Base-by-base conservation (phyloP, 1,140 invertebrate species). In the Monomorium pharaonis region DNA sequence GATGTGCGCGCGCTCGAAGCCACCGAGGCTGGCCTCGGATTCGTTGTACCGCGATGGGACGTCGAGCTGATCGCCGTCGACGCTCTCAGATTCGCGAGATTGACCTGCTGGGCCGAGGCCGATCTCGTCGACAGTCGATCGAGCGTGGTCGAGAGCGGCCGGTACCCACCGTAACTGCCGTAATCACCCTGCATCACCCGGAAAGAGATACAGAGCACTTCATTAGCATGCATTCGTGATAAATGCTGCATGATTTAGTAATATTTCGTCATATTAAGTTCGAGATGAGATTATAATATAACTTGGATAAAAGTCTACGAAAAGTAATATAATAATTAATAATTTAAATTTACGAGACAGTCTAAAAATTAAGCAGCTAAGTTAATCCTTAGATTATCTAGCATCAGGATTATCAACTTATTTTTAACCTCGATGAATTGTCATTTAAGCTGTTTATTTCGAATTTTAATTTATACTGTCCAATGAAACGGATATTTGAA, bases 101-200 rank as follows among this genome's bases (percentile, higher is more conserved):
- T 95, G 21, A 95, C 95, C 84, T 95, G 94, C 75, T 95, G 94
- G 24, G 92, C 94, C 16, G 95, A 94, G 51, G 95, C 92, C 63
- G 94, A 94, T 86, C 95, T 93, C 67, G 94, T 94, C 33, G 95
- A 94, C 75, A 95, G 86, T 62, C 95, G 92, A 77, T 95, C 95
- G 12, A 95, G 83, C 1, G 95, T 96, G 62, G 94, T 93, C 5
- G 95, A 94, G 4, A 96, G 87, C 33, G 96, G 95, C 67, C 96
- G 94, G 86, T 96, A 96, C 3, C 94, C 91, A 24, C 96, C 95
- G 89, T 96, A 96, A 72, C 86, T 89, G 14, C 94, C 94, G 60
- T 95, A 95, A 10, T 95, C 94, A 6, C 93, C 91, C 94, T 95
- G 9, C n/a, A 90, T 77, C 90, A 89, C 5, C 93, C 63, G 30